A percentile compares a stretch with the other conserved stretches of the same genome.
Conservation (phyloP, 2,888 invertebrate genomes). For the Muscina levida region DNA sequence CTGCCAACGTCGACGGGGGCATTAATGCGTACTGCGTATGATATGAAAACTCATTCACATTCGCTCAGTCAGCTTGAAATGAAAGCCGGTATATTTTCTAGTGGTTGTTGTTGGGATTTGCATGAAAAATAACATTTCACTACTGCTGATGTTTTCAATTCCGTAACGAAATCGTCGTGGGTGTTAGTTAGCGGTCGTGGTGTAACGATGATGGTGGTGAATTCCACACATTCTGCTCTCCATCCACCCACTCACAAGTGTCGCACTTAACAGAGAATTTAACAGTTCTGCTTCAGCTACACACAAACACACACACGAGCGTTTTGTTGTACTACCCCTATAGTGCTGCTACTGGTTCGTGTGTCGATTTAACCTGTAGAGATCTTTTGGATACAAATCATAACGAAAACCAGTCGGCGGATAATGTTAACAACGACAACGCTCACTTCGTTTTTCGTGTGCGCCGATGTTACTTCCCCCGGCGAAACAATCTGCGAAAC, state of each 20-base stretch:
- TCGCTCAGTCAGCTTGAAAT: constrained; percentile 64
- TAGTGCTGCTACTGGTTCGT: background rate
- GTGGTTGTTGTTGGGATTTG: constrained; percentile 3
- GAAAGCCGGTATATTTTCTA: constrained; percentile 48
- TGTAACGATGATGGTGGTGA: constrained; percentile 4
- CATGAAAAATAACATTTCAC: constrained; percentile 42
- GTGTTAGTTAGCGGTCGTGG: background rate
- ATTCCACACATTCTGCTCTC: constrained; percentile 13
- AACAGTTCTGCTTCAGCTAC: constrained; percentile 12
- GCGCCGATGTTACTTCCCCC: constrained; percentile 55
- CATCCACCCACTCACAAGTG: constrained; percentile 28
- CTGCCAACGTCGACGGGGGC: constrained; percentile 44
- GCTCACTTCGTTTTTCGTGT: constrained; percentile 50
- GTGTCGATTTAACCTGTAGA: background rate
- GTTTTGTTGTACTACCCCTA: too few relatives aligned
- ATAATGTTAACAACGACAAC: constrained; percentile 9
- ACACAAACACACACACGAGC: background rate
- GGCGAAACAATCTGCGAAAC: constrained; percentile 45
- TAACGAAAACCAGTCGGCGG: background rate
- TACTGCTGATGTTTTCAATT: constrained; percentile 57
- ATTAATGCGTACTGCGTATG: constrained; percentile 63
- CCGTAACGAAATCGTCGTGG: constrained; percentile 23
- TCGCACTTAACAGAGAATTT: constrained; percentile 47
- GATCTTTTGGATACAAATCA: constrained; percentile 27
- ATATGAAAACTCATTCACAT: constrained; percentile 64